Evolutionary conservation across 2,888 invertebrate species (phyloP), one percentile per base, ranked within the genome.

Genomic region (Silvanus unidentatus): DNA sequence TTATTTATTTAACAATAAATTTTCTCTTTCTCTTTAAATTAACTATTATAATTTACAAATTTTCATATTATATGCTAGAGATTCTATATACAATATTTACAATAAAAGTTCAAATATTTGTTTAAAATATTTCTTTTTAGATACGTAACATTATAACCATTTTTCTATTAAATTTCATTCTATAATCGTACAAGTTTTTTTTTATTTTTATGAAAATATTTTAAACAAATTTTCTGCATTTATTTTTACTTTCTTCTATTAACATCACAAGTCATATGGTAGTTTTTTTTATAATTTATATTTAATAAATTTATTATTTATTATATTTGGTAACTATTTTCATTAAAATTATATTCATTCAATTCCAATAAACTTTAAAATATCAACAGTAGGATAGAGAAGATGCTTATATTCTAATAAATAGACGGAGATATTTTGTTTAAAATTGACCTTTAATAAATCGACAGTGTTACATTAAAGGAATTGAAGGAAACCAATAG

Each of bases 301-400:
- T 22, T 35, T 40, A 42, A 13, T 40, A n/a, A n/a, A n/a, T 16
- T 29, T 37, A 38, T 45, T 16, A 42, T 42, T 16, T 37, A 16
- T 37, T 15, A 16, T 37, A 37, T 37, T n/a, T n/a, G 10, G 9
- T 15, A 37, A 11, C 10, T 32, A 42, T 32, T 39, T 48, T 42
- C 39, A 43, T 53, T 55, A 48, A 55, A 53, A 54, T 50, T 45
- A 55, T 50, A 55, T 55, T 10, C 52, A 50, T 52, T 62, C 55
- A 61, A 63, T 64, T 65, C 60, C 62, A 62, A 68, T 69, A 70
- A 69, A 70, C 68, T 70, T 66, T 69, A 64, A 66, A 69, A 64
- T 68, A 65, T 69, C 70, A 70, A 70, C 69, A 70, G 62, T 65
- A 66, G 65, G 64, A 66, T 69, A 70, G 65, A 67, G 63, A 60